Percentiles rank a stretch among this genome's conserved stretches.
Evolutionary conservation across 2,797 vertebrate species (phyloP).

Genomic region (Amblyraja radiata): DNA sequence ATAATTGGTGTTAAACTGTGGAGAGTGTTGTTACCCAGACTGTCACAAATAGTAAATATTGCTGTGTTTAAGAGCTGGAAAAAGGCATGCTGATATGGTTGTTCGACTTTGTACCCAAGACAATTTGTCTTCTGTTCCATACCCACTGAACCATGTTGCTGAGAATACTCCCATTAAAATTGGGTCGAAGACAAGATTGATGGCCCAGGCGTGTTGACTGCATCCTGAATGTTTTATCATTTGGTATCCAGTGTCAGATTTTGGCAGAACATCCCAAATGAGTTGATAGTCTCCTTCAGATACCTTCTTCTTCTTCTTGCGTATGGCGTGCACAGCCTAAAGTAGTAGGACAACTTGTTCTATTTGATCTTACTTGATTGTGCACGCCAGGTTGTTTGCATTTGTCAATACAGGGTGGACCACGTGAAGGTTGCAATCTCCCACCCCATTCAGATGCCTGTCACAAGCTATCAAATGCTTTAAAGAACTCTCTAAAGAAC

Average conservation of each 20-base stretch:
- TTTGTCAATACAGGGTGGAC: too few relatives aligned
- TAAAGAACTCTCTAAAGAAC: background rate
- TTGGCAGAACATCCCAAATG: background rate
- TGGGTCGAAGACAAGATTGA: background rate
- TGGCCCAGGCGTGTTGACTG: background rate
- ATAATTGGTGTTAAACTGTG: background rate
- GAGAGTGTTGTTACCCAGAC: background rate
- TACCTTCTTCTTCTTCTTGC: background rate
- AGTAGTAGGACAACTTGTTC: too few relatives aligned
- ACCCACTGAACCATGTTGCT: background rate
- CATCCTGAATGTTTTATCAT: background rate
- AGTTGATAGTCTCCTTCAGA: background rate
- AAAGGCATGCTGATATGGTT: background rate
- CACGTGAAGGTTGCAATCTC: too few relatives aligned
- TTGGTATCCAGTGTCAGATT: background rate
- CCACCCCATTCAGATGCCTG: background rate
- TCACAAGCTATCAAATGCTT: background rate
- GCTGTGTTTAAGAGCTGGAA: background rate
- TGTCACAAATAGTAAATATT: background rate
- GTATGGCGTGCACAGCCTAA: too few relatives aligned
- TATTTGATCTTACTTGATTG: too few relatives aligned
- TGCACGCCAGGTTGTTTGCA: too few relatives aligned
- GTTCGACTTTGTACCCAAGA: background rate
- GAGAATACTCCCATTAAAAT: background rate
- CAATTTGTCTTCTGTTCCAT: background rate